These are phyloP conservation scores for Seira musarum DNA, from an alignment of 2,888 invertebrate genomes.

Conservation along the genomic window DNA sequence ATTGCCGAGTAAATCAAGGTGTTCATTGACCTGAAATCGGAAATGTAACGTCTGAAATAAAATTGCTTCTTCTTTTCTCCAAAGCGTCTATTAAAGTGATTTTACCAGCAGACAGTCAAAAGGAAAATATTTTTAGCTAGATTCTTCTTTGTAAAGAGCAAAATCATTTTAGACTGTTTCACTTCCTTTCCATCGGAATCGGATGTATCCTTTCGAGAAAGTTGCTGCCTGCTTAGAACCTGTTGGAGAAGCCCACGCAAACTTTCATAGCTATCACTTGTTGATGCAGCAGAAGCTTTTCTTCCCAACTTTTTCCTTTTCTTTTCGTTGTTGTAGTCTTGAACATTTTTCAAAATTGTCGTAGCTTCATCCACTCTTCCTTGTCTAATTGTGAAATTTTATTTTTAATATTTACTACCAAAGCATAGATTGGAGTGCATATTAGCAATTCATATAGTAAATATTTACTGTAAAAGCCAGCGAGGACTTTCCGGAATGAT, in stretches of 20 bases:
- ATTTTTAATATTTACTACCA: no score
- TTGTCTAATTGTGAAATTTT: no score
- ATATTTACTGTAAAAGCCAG: constrained; percentile 48
- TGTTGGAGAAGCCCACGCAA: constrained; percentile 35
- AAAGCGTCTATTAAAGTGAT: background rate
- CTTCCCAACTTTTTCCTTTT: constrained; percentile 1
- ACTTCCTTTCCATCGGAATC: constrained; percentile 19
- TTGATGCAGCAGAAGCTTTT: background rate
- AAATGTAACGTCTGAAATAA: background rate
- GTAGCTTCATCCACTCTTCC: constrained; percentile 45
- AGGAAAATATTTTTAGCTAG: constrained; percentile 63
- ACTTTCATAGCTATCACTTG: background rate
- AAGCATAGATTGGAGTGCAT: no score
- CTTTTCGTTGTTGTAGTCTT: constrained; percentile 8
- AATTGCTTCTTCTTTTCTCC: background rate
- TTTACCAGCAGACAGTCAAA: constrained; percentile 61
- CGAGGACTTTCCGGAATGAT: constrained; percentile 60
- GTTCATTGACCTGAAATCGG: constrained; percentile 65
- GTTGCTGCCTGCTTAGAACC: constrained; percentile 39
- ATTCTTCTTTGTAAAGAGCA: constrained; percentile 57
- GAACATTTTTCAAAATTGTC: constrained; percentile 28
- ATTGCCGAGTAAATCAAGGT: constrained; percentile 70
- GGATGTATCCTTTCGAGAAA: constrained; percentile 11
- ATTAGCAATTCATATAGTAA: no score
- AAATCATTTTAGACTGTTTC: constrained; percentile 19